Percentiles rank a stretch among this genome's conserved stretches.
These are phyloP conservation scores for Muscicapa striata DNA, from an alignment of 2,797 vertebrate species.

Conservation along the genomic window DNA sequence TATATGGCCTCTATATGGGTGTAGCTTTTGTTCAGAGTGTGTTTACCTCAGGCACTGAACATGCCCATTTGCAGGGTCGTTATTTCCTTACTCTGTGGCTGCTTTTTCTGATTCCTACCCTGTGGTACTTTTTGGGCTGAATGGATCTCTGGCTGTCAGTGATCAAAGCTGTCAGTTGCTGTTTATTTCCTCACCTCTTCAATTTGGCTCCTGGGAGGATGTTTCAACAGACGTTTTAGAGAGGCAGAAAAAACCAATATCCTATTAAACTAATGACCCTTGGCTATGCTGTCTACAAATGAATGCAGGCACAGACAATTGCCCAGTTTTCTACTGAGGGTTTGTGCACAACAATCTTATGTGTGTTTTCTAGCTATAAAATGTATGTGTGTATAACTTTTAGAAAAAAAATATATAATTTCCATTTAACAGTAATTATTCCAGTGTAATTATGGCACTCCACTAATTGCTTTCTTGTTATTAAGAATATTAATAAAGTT, in stretches of 20 bases:
- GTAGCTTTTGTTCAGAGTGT: neutral
- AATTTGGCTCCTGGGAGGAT: slow-evolving; percentile 75
- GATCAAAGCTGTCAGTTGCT: slow-evolving; percentile 74
- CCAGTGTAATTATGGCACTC: neutral
- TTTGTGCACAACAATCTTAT: neutral
- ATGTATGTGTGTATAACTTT: neutral
- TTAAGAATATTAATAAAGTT: slow-evolving; percentile 49
- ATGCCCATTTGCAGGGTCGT: neutral
- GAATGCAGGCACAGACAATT: slow-evolving; percentile 49
- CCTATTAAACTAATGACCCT: slow-evolving; percentile 81
- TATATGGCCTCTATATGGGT: neutral
- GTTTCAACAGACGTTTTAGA: slow-evolving; percentile 77
- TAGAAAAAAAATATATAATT: neutral
- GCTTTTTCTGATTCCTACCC: neutral
- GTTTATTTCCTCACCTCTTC: slow-evolving; percentile 77
- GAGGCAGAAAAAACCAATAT: slow-evolving; percentile 73
- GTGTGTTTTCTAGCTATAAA: neutral
- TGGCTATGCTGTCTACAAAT: slow-evolving; percentile 56
- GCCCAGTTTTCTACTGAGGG: slow-evolving; percentile 4
- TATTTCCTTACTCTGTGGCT: neutral
- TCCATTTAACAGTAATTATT: neutral
- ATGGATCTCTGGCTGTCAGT: slow-evolving; percentile 60
- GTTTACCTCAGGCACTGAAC: neutral
- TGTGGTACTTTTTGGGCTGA: neutral
- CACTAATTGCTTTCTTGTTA: slow-evolving; percentile 37